phyloP scores from a whole-genome alignment of 1,140 invertebrate species.

The Lamellibrachia luymesi region DNA sequence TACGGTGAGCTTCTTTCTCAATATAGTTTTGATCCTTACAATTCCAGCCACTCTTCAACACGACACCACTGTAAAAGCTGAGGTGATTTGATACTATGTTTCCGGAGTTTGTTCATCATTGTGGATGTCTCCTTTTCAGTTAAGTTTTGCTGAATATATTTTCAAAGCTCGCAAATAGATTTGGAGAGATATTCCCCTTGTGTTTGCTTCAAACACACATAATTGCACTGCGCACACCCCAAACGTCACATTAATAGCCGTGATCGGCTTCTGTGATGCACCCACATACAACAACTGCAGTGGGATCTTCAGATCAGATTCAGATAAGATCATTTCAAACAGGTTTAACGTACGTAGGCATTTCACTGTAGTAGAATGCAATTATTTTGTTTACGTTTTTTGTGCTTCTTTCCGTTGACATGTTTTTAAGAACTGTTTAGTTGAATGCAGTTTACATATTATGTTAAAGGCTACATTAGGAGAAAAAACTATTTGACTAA shows the following conservation, averaged over 20 bases:
- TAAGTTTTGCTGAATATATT: background rate
- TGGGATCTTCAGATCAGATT: too few species aligned
- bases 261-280: too few species aligned
- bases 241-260: too few species aligned
- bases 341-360: too few species aligned
- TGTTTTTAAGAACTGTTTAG: background rate
- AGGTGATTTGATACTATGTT: background rate
- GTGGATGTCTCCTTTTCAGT: background rate
- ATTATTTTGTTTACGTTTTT: too few species aligned
- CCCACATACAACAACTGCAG: too few species aligned
- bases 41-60: background rate
- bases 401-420: too few species aligned
- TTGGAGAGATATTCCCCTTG: background rate
- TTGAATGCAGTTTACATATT: background rate
- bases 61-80: background rate
- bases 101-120: background rate
- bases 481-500: too few species aligned
- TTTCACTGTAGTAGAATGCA: too few species aligned
- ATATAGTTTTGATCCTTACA: background rate
- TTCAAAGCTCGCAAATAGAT: background rate
- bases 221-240: too few species aligned
- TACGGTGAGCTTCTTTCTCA: too few species aligned
- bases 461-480: background rate
- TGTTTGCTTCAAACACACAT: background rate
- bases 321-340: too few species aligned